phyloP scores from a whole-genome alignment of 2,797 vertebrate genomes.

The Pipistrellus nathusii region DNA sequence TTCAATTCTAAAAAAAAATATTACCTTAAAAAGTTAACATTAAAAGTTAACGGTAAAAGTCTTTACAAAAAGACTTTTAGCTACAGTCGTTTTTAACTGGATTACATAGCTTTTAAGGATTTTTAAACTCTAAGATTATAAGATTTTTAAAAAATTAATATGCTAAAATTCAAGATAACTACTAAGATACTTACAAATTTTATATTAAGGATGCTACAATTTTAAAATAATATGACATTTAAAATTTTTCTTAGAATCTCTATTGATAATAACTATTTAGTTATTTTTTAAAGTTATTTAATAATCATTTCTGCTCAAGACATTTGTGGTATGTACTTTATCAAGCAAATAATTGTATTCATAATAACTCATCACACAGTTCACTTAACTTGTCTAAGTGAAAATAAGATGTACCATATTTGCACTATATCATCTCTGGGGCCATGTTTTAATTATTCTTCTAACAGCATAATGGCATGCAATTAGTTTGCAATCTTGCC shows the following conservation, averaged over 20 bases:
- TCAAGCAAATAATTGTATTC: slow-evolving; percentile 89
- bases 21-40: slow-evolving; percentile 4
- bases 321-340: slow-evolving; percentile 84
- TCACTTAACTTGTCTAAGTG: slow-evolving; percentile 90
- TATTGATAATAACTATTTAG: slow-evolving; percentile 53
- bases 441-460: slow-evolving; percentile 90
- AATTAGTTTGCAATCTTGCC: slow-evolving; percentile 88
- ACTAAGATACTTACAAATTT: slow-evolving; percentile 9
- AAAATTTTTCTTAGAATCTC: slow-evolving; percentile 38
- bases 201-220: slow-evolving; percentile 29
- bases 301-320: slow-evolving; percentile 79
- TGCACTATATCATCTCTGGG: slow-evolving; percentile 84
- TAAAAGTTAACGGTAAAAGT: not conserved
- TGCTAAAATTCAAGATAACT: slow-evolving; percentile 48
- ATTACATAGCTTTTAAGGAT: not conserved
- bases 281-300: slow-evolving; percentile 68
- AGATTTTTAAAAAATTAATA: slow-evolving; percentile 10
- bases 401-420: slow-evolving; percentile 89
- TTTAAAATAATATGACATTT: slow-evolving; percentile 28
- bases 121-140: slow-evolving; percentile 31
- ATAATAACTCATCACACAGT: slow-evolving; percentile 88
- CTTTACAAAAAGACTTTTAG: slow-evolving; percentile 34
- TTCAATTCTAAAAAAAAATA: slow-evolving; percentile 45
- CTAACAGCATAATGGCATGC: slow-evolving; percentile 86
- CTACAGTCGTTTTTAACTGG: not conserved